A percentile compares a stretch with the other conserved stretches of the same genome.
These are phyloP conservation scores for Ptycholaimellus sp. DNA, from an alignment of 2,888 invertebrate species.

Conservation along the genomic window DNA sequence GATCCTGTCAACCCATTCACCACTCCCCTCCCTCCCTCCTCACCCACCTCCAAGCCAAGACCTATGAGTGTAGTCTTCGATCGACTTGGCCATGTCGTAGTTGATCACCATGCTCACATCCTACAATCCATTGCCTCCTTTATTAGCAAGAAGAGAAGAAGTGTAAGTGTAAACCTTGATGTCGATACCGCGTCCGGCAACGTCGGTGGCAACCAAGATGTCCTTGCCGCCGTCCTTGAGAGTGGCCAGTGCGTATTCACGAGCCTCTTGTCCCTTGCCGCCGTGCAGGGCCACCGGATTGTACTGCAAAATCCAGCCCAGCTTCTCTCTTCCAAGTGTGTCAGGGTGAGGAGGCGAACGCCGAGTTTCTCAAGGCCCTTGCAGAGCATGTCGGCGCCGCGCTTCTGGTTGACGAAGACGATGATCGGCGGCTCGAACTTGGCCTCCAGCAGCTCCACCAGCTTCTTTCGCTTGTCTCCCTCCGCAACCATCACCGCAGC, in stretches of 20 bases:
- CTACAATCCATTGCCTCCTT: too few species aligned
- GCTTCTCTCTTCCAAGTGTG: too few species aligned
- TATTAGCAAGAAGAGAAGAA: too few species aligned
- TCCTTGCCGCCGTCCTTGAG: conserved; percentile 86
- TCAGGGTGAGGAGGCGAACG: too few species aligned
- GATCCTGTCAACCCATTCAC: too few species aligned
- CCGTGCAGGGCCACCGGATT: conserved; percentile 92
- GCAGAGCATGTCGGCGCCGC: conserved; percentile 88
- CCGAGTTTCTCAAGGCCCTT: conserved; percentile 87
- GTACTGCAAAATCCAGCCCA: conserved; percentile 38
- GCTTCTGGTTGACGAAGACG: conserved; percentile 99
- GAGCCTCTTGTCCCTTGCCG: conserved; percentile 96
- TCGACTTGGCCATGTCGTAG: conserved; percentile 97
- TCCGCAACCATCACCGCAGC: conserved; percentile 50
- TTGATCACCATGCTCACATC: conserved; percentile 97
- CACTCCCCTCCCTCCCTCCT: too few species aligned
- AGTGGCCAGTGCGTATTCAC: conserved; percentile 87
- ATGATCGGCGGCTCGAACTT: conserved; percentile 90
- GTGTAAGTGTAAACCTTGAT: too few species aligned
- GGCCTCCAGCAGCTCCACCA: conserved; percentile 66
- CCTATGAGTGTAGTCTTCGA: conserved; percentile 52
- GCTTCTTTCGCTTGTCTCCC: conserved; percentile 73
- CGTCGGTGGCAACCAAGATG: conserved; percentile 94
- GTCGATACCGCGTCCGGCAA: conserved; percentile 98
- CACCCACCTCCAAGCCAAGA: too few species aligned